phyloP scores from a whole-genome alignment of 2,888 invertebrate genomes.

The Linhomoeus sp. region DNA sequence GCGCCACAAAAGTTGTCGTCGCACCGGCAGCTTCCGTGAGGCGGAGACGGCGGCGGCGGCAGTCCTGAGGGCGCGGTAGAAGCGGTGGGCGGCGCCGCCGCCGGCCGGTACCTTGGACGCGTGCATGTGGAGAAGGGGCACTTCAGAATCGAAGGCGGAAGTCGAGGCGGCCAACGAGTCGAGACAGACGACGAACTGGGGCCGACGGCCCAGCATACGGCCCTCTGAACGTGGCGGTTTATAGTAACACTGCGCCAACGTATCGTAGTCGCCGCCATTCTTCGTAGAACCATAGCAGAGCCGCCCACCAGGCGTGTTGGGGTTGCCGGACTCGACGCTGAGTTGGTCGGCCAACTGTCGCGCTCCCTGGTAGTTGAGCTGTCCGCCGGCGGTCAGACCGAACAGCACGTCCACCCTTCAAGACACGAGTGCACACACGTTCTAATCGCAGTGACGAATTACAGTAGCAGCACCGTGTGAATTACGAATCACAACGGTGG shows the following conservation, averaged over 20 bases:
- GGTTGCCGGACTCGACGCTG: slow-evolving; percentile 8
- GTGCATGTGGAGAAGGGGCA: slow-evolving; percentile 56
- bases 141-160: too few relatives aligned
- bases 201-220: too few relatives aligned
- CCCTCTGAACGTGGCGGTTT: too few relatives aligned
- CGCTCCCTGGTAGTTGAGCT: slow-evolving; percentile 77
- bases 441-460: too few relatives aligned
- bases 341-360: slow-evolving; percentile 90
- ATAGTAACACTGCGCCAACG: too few relatives aligned
- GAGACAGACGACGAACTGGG: slow-evolving; percentile 57
- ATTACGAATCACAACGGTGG: too few relatives aligned
- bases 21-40: not conserved
- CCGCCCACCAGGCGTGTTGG: slow-evolving; percentile 1
- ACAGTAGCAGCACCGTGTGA: too few relatives aligned
- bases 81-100: slow-evolving; percentile 45
- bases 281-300: too few relatives aligned
- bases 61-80: slow-evolving; percentile 23
- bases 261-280: too few relatives aligned
- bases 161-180: slow-evolving; percentile 44
- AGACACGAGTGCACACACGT: too few relatives aligned
- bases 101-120: slow-evolving; percentile 86
- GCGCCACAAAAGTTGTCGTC: not conserved
- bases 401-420: slow-evolving; percentile 52
- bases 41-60: not conserved
- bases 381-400: slow-evolving; percentile 68